Conservation (phyloP, 2,797 vertebrate genomes). For the Arctocebus calabarensis region DNA sequence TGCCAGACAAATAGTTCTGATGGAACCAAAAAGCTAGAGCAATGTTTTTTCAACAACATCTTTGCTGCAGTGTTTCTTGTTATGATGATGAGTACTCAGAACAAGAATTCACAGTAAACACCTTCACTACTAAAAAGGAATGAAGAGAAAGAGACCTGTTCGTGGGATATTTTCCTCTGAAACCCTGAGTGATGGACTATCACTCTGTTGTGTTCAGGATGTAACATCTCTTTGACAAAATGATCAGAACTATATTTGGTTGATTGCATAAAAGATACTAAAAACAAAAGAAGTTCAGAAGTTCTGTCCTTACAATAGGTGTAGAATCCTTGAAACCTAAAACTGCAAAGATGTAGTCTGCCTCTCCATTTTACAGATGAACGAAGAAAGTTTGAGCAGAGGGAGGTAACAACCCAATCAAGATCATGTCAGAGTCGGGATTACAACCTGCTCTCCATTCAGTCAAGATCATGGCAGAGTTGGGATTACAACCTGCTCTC, state of each 20-base stretch:
- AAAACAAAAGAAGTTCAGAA: neutral
- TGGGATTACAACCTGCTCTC: neutral
- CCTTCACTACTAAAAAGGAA: neutral
- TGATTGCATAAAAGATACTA: neutral
- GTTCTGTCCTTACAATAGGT: neutral
- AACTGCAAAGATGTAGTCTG: neutral
- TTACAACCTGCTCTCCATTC: no score
- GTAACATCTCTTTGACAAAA: neutral
- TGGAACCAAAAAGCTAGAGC: constrained; percentile 7
- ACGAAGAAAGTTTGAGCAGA: neutral
- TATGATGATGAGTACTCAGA: constrained; percentile 4
- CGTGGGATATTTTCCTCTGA: neutral
- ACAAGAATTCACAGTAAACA: constrained; percentile 60
- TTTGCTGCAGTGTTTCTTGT: constrained; percentile 23
- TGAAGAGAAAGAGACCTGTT: neutral
- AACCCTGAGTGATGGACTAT: neutral
- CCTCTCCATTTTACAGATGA: neutral
- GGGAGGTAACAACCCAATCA: neutral
- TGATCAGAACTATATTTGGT: neutral
- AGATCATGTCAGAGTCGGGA: no score
- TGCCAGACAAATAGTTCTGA: constrained; percentile 50
- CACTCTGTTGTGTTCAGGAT: neutral
- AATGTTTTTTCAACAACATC: neutral
- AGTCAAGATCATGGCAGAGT: neutral
- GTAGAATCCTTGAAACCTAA: neutral